A percentile compares a stretch with the other conserved stretches of the same genome.
phyloP scores from a whole-genome alignment of 2,888 invertebrate species.

The Flexamia atlantica region DNA sequence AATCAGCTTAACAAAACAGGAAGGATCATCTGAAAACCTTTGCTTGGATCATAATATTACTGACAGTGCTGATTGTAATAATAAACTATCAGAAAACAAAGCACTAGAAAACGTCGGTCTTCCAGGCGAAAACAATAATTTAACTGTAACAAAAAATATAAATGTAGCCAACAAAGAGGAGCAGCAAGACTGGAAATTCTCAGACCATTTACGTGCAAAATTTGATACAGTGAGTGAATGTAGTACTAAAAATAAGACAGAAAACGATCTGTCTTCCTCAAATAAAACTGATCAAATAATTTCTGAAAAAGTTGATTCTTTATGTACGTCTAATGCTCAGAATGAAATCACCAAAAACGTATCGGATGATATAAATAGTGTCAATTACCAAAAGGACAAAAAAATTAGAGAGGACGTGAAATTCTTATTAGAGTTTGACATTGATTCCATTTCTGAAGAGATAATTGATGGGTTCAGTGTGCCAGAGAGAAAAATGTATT shows the following conservation, averaged over 20 bases:
- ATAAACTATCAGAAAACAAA: no score
- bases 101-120: no score
- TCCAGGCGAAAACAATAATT: neutral
- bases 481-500: slow-evolving; percentile 53
- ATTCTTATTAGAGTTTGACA: neutral
- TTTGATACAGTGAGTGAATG: neutral
- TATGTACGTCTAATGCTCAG: neutral
- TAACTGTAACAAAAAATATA: neutral
- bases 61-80: no score
- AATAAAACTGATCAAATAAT: neutral
- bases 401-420: slow-evolving; percentile 11
- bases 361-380: neutral
- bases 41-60: no score
- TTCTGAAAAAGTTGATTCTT: neutral
- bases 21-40: no score
- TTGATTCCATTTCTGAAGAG: slow-evolving; percentile 34
- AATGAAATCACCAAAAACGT: neutral
- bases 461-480: slow-evolving; percentile 36
- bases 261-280: neutral
- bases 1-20: no score
- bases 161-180: neutral
- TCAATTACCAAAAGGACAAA: neutral
- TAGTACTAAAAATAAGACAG: neutral
- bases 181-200: neutral
- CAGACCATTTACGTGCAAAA: neutral